Evolutionary conservation across 2,113 vertebrate species (phyloP).

Genomic region (Coryphaenoides rupestris): DNA sequence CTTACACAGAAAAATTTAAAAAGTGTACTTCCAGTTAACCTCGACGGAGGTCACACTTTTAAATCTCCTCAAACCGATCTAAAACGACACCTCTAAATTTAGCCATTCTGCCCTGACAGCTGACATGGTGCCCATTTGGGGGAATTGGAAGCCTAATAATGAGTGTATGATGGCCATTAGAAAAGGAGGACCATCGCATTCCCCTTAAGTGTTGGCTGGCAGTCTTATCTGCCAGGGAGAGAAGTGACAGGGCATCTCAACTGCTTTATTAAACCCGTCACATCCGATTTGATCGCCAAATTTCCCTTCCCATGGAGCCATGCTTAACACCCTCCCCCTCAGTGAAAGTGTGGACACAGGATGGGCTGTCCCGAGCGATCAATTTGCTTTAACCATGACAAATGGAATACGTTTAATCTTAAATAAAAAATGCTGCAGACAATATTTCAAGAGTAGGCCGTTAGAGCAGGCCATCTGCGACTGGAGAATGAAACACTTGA

Average conservation of each 20-base stretch:
- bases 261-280: conserved; percentile 43
- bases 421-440: too few relatives aligned
- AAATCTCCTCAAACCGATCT: conserved; percentile 3
- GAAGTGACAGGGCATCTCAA: neutral
- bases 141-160: neutral
- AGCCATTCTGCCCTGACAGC: conserved; percentile 15
- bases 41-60: conserved; percentile 2
- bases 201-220: too few relatives aligned
- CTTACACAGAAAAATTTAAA: neutral
- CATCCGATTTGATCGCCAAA: conserved; percentile 33
- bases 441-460: too few relatives aligned
- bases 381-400: too few relatives aligned
- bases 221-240: conserved; percentile 4
- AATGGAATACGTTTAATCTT: too few relatives aligned
- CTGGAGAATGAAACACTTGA: too few relatives aligned
- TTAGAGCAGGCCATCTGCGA: too few relatives aligned
- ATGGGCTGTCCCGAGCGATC: neutral
- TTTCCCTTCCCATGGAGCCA: conserved; percentile 17
- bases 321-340: conserved; percentile 6
- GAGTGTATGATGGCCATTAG: conserved; percentile 6
- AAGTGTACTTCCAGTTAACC: neutral
- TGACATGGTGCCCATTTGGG: conserved; percentile 18
- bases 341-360: conserved; percentile 17
- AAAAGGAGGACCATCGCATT: neutral
- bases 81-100: conserved; percentile 20